Base-by-base conservation (phyloP, 2,888 invertebrate species). In the Lysandra bellargus region DNA sequence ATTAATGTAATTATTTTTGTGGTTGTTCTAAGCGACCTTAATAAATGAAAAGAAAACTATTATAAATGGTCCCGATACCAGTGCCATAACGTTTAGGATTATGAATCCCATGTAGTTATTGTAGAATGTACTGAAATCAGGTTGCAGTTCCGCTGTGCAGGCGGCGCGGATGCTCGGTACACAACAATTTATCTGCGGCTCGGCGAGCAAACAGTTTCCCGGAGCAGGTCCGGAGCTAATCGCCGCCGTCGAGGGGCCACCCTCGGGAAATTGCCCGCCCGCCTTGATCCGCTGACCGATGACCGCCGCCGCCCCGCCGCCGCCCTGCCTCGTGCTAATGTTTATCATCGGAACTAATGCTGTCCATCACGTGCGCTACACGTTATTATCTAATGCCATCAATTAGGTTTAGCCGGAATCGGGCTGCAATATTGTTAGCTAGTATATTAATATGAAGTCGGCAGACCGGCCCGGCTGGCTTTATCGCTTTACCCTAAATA, bases 221-320 rank as follows among this genome's bases (percentile, higher is more conserved):
- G 78, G 78, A 78, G 79, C 80, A 81, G 80, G 79, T 76, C 61
- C 73, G 64, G 78, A 80, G 79, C 82, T 81, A 81, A 82, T 81
- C 81, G 80, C 69, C 81, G 79, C 80, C 80, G 79, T 74, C 80
- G 79, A 77, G 64, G 80, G 78, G 77, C 74, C 80, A 69, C 69
- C 69, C 33, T 33, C 79, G 82, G 83, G 83, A 83, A 83, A 83
- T 83, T 82, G 82, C 80, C 81, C 79, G 80, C 80, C 82, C 81
- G 80, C 82, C 83, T 82, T 81, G 83, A 83, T 83, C 82, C 83
- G 81, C 80, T 81, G 81, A 82, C 83, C 83, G 81, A 81, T 83
- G 80, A 78, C 82, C 81, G 80, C 78, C 76, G 74, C 80, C 80
- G 78, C 82, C 82, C 80, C 80, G 82, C 81, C 78, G 81, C 82